Base-by-base conservation (phyloP, 2,888 invertebrate genomes). In the Patella caerulea region DNA sequence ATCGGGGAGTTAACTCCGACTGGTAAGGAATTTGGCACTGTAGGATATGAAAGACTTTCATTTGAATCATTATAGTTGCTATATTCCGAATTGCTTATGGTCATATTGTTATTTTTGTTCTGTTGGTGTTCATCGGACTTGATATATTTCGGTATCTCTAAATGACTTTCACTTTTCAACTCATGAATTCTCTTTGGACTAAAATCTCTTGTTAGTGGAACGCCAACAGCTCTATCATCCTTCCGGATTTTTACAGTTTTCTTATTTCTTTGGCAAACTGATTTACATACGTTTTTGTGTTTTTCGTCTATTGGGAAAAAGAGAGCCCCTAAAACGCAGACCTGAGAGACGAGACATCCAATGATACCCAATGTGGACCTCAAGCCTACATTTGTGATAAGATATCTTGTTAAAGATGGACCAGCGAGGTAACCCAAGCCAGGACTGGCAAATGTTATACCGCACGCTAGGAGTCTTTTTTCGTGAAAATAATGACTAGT, bases 241-340 rank as follows among this genome's bases (percentile, higher is more conserved):
- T 65, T 14, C 11, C 65, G 65, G 7, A 65, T 19, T 11, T 45
- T 45, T 45, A 7, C 45, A 45, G 3, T 45, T 65, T 24, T 19
- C 24, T 65, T 19, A 11, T 24, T 65, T 65, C 24, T 65, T 65
- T 65, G 65, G 65, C 14, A 65, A 24, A 65, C 5, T 11, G 19
- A 24, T 65, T 65, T 65, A 15, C 65, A 65, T 24, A 11, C 19
- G 65, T 65, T 65, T 19, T 12, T 19, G 19, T 19, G 65, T 12
- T 65, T 65, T 65, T 65, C 19, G 15, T 65, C 65, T 65, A 65
- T 65, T 11, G 65, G 65, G 14, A 65, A 65, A 24, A 65, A 65
- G 11, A 65, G 65, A 11, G 65, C 65, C 24, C 65, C 65, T 19
- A 65, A 24, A 14, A 65, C 65, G 65, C 65, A 65, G 9, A 65